These are phyloP conservation scores for Florisuga fusca DNA, from an alignment of 2,797 vertebrate genomes.

Conservation along the genomic window DNA sequence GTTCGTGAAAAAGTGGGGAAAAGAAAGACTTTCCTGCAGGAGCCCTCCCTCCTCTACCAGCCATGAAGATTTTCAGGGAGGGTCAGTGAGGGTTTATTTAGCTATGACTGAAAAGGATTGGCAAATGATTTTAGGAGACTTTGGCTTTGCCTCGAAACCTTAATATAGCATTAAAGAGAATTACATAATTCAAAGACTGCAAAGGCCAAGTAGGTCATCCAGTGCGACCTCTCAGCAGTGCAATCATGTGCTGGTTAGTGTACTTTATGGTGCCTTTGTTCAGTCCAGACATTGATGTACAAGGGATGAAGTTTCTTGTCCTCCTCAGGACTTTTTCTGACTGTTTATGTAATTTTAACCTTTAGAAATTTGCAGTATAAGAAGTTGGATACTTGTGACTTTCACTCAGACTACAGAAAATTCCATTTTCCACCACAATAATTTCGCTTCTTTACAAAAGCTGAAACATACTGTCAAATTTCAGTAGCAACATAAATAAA, in stretches of 20 bases:
- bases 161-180: constrained; percentile 1
- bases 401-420: background rate
- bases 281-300: background rate
- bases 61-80: background rate
- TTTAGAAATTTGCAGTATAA: background rate
- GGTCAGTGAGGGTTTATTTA: background rate
- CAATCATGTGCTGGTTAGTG: background rate
- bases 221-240: background rate
- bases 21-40: background rate
- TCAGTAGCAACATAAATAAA: background rate
- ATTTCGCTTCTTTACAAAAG: background rate
- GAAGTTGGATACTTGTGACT: background rate
- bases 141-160: constrained; percentile 26
- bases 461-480: background rate
- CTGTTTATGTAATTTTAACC: background rate
- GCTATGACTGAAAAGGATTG: background rate
- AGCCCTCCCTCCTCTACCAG: background rate
- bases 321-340: background rate
- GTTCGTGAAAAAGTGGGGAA: background rate
- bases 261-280: background rate
- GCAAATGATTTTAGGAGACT: background rate
- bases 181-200: constrained; percentile 31
- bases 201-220: constrained; percentile 19
- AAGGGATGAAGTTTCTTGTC: background rate
- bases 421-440: background rate